Evolutionary conservation across 2,888 invertebrate genomes (phyloP), one percentile per base, ranked within the genome.

Genomic region (Unio pictorum): DNA sequence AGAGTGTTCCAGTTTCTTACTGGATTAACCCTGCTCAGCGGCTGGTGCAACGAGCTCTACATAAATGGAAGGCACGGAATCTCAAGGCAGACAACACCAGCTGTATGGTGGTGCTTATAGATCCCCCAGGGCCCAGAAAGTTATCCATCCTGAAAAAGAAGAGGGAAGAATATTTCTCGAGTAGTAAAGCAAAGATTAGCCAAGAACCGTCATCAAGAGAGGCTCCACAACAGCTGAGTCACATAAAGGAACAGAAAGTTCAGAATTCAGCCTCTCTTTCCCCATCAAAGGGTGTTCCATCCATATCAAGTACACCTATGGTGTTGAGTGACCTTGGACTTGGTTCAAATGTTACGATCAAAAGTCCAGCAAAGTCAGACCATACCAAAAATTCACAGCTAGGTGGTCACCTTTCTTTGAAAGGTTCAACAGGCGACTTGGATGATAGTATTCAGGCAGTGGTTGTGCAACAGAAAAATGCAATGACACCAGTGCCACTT

Each of bases 41-140:
- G 81, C 91, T 99, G 69, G 97, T 96, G 0, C 95, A 93, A 89
- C 93, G 92, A 86, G 97, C 95, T 64, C 92, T 95, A 65, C 94
- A 95, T 78, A 93, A 93, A 69, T 99, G 98, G 98, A 93, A 94
- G 28, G 93, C 92, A 64, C 94, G 95, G 8, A 93, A 94, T 86
- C 94, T 97, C 93, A 93, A 98, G 58, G 98, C 99, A 0, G 99
- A 99, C 90, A 99, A 99, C 90, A 97, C 98, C 0, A 97, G 96
- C 20, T 97, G 96, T 62, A 95, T 99, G 28, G 95, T 96, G 0
- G 92, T 98, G 28, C 95, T 98, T 93, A 91, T 97, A 74, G 96
- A 97, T 91, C 96, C 96, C 61, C 95, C 95, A 0, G 95, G 96
- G 0, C 95, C 85, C 2, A 80, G 85, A 45, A 84, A 85, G 69